Evolutionary conservation across 2,888 invertebrate genomes (phyloP), one percentile per base, ranked within the genome.

Genomic region (Athalia circularis): DNA sequence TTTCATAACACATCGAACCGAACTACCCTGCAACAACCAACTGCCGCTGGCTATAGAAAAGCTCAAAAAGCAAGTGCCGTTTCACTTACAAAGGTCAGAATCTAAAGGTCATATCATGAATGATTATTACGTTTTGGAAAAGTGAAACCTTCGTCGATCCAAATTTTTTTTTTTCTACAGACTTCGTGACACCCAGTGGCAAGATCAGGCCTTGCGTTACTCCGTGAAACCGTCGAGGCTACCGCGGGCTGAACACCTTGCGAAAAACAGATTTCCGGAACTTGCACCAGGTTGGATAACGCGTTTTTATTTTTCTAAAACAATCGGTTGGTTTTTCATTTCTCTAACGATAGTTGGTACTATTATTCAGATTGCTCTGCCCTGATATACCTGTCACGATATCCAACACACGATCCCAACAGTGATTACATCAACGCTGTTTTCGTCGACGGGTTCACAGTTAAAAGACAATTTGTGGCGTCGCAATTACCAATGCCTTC

Each of bases 351-450:
- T 57, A 45, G n/a, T 15, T 15, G 8, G 9, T 72, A 45, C 50
- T 8, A n/a, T 9, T 72, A 54, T 62, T 3, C 62, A 75, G 75
- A 15, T 13, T 15, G 62, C 11, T 50, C 62, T 8, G 5, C 6
- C 29, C 62, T 48, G 6, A 52, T 75, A 45, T 75, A 75, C 80
- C 83, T 92, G 13, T 83, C 87, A 4, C 88, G 89, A 80, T 89
- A 88, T 78, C 89, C 91, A 5, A 15, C 79, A 0, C 78, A 84
- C 1, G 90, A 91, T 68, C 87, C 85, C 67, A 87, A 86, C 50
- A 91, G 91, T 45, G 89, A 90, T 68, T 92, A 92, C 80, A 90
- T 92, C 50, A 91, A 91, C 70, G 92, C 91, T 0, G 89, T 91
- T 9, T 84, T 84, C 79, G 91, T 92, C 5, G 90, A 91, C 78